Conservation (phyloP, 2,113 vertebrate species). For the Hippocampus zosterae region DNA sequence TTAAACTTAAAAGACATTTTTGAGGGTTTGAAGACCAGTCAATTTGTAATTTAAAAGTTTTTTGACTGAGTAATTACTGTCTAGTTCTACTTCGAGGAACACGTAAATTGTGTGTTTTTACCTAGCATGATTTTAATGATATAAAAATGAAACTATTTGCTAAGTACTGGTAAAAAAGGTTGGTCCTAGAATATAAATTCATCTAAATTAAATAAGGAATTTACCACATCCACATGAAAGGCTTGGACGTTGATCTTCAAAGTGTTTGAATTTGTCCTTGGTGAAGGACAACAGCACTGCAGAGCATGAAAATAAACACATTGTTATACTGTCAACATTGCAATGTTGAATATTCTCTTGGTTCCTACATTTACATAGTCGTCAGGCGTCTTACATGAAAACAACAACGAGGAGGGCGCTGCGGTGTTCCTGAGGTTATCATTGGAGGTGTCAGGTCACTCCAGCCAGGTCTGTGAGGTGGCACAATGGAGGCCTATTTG, state of each 20-base stretch:
- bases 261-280: neutral
- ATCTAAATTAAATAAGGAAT: neutral
- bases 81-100: neutral
- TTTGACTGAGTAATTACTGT: neutral
- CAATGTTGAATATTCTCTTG: neutral
- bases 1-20: neutral
- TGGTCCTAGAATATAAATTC: neutral
- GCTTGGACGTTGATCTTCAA: neutral
- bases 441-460: constrained; percentile 33
- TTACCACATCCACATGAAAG: neutral
- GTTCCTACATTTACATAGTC: neutral
- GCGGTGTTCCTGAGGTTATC: constrained; percentile 17
- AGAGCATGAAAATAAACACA: constrained; percentile 1
- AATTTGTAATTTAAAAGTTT: neutral
- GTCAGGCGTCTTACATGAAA: constrained; percentile 12
- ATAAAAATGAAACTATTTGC: neutral
- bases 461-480: constrained; percentile 21
- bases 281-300: neutral
- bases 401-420: constrained; percentile 12
- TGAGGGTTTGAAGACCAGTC: too few relatives aligned
- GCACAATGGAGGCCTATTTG: constrained; percentile 49
- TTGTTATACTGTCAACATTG: neutral
- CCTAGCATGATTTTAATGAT: neutral
- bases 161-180: neutral
- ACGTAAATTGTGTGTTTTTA: neutral